Percentiles rank a stretch among this genome's conserved stretches.
phyloP scores from a whole-genome alignment of 2,888 invertebrate genomes.

The Xanthia togata region DNA sequence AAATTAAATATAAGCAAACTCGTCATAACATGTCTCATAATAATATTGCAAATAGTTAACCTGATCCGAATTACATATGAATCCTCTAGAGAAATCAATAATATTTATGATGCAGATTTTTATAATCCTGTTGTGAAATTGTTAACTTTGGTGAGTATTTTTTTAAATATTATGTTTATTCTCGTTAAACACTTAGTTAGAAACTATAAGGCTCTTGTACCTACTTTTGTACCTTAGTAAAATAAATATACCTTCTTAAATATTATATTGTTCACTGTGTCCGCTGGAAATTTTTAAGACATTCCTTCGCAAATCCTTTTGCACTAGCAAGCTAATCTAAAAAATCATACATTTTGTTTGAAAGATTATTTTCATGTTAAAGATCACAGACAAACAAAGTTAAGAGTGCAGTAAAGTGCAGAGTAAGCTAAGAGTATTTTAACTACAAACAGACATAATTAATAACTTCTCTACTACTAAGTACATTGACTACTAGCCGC shows the following conservation, averaged over 20 bases:
- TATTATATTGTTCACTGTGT: background rate
- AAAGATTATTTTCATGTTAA: background rate
- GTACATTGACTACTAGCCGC: background rate
- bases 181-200: background rate
- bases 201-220: background rate
- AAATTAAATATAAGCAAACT: slow-evolving; percentile 93
- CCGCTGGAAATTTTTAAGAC: background rate
- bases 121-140: slow-evolving; percentile 91
- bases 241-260: background rate
- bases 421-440: background rate
- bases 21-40: slow-evolving; percentile 90
- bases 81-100: slow-evolving; percentile 83
- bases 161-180: background rate
- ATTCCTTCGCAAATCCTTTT: background rate
- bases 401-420: background rate
- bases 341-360: background rate
- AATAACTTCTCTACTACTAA: background rate
- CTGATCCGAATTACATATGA: slow-evolving; percentile 90
- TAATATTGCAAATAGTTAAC: slow-evolving; percentile 92
- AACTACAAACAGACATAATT: slow-evolving; percentile 4
- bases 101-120: slow-evolving; percentile 88
- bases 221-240: background rate
- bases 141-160: slow-evolving; percentile 94
- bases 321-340: background rate
- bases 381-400: background rate